Conservation (phyloP, 2,113 vertebrate genomes). For the Corythaixoides concolor region DNA sequence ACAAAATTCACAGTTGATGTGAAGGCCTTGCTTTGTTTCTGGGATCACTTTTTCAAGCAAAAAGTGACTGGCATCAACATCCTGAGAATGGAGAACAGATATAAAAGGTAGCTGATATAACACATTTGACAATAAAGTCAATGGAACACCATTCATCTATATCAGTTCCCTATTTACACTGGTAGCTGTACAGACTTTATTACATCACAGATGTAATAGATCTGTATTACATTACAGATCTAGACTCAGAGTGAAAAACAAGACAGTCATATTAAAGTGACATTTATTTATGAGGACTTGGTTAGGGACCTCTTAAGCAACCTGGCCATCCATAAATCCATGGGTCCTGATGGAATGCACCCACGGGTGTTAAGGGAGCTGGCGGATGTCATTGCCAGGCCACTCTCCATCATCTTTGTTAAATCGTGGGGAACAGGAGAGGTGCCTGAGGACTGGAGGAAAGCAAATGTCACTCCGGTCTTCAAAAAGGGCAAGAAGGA, state of each 20-base stretch:
- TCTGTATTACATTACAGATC: not conserved
- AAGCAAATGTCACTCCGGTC: no score
- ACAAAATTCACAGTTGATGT: not conserved
- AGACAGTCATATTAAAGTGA: not conserved
- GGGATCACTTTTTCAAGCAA: not conserved
- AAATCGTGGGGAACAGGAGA: no score
- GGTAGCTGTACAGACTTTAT: not conserved
- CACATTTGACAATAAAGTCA: not conserved
- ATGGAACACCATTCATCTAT: fast-evolving
- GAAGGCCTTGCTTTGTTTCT: not conserved
- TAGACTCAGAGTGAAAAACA: not conserved
- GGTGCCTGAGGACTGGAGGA: no score
- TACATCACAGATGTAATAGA: no score
- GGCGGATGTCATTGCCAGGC: no score
- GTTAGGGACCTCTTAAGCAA: no score
- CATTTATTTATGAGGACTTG: no score
- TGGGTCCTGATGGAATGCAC: no score
- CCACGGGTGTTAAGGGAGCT: no score
- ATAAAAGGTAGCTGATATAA: not conserved
- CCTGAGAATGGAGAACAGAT: not conserved
- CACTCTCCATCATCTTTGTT: no score
- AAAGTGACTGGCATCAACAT: not conserved
- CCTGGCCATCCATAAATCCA: no score
- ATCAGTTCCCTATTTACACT: not conserved
- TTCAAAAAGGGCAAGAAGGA: no score